phyloP scores from a whole-genome alignment of 1,140 invertebrate genomes.

The Cherax destructor region DNA sequence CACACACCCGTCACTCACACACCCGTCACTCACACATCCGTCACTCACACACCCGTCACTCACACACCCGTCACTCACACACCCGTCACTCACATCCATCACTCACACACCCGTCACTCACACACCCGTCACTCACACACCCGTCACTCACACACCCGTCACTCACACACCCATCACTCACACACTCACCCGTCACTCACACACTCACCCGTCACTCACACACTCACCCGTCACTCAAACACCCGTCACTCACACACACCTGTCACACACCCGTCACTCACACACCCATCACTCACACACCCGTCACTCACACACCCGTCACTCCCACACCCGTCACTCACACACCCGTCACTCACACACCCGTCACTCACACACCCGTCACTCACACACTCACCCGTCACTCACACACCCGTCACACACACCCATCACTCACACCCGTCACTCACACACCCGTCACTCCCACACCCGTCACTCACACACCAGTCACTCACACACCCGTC shows the following conservation, averaged over 20 bases:
- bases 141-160: too few species aligned
- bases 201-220: neutral
- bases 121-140: conserved; percentile 70
- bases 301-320: too few species aligned
- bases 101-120: neutral
- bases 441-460: conserved; percentile 77
- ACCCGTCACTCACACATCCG: conserved; percentile 77
- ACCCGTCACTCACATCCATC: conserved; percentile 76
- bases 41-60: neutral
- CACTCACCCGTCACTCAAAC: conserved; percentile 78
- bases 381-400: neutral
- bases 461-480: neutral
- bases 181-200: neutral
- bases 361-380: conserved; percentile 76
- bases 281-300: conserved; percentile 69
- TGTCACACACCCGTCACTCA: neutral
- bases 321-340: neutral
- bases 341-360: neutral
- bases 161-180: neutral
- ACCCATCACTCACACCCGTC: neutral
- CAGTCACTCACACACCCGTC: neutral
- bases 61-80: neutral
- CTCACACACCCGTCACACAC: neutral
- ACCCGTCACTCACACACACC: neutral
- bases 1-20: neutral